phyloP scores from a whole-genome alignment of 2,113 vertebrate species.

The Sporophila hypoxantha region DNA sequence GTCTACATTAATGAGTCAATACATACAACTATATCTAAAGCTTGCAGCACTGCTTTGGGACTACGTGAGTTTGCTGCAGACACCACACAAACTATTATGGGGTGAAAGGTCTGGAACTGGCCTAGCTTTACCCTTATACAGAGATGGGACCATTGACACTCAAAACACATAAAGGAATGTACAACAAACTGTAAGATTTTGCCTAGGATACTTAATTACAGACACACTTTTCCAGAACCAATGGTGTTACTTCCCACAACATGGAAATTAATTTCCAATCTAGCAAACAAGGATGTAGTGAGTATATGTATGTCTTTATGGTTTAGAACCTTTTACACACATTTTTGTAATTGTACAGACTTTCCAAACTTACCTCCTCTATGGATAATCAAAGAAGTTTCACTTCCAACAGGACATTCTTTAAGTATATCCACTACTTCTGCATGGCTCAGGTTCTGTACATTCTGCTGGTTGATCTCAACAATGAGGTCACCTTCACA shows the following conservation, averaged over 20 bases:
- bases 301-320: conserved; percentile 28
- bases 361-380: conserved; percentile 84
- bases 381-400: conserved; percentile 91
- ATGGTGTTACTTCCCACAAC: neutral
- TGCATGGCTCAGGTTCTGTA: conserved; percentile 88
- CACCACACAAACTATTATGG: neutral
- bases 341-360: conserved; percentile 53
- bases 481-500: conserved; percentile 95
- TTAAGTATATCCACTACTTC: conserved; percentile 99
- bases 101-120: neutral
- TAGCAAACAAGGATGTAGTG: conserved; percentile 24
- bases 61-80: neutral
- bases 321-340: conserved; percentile 59
- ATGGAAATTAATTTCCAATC: conserved; percentile 24
- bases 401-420: conserved; percentile 88
- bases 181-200: conserved; percentile 17
- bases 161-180: conserved; percentile 8
- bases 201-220: conserved; percentile 16
- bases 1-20: neutral
- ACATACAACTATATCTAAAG: neutral
- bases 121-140: neutral
- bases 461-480: conserved; percentile 95
- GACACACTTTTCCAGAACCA: conserved; percentile 15
- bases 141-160: conserved; percentile 3
- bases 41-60: neutral